Conservation (phyloP, 2,113 vertebrate species). For the Corydoras sp. region DNA sequence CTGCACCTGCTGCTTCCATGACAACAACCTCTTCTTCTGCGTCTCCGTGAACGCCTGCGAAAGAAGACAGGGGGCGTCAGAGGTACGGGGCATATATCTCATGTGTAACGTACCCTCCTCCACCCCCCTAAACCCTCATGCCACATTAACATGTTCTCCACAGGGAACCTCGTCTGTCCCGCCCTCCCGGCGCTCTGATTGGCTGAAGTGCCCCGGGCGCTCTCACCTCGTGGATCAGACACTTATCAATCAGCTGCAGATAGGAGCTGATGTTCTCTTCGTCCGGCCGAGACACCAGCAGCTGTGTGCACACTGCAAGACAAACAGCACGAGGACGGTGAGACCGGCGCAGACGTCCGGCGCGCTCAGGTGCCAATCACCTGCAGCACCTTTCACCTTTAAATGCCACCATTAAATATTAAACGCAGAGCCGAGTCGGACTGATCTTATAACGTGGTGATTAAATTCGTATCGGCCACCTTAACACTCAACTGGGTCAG, state of each 20-base stretch:
- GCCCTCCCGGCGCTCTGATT: too few relatives aligned
- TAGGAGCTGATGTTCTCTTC: conserved; percentile 98
- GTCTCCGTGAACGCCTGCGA: conserved; percentile 91
- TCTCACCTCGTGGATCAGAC: conserved; percentile 91
- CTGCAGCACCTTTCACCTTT: too few relatives aligned
- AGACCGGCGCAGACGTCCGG: too few relatives aligned
- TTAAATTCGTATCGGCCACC: too few relatives aligned
- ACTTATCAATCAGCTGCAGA: conserved; percentile 97
- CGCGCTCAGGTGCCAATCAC: too few relatives aligned
- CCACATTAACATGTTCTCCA: neutral
- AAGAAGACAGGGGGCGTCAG: neutral
- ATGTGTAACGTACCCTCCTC: neutral
- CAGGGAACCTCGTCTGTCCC: too few relatives aligned
- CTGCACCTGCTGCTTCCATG: conserved; percentile 99
- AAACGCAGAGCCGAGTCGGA: too few relatives aligned
- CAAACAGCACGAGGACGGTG: conserved; percentile 2
- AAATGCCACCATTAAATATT: too few relatives aligned
- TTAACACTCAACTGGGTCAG: too few relatives aligned
- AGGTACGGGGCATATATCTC: neutral
- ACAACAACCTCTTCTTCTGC: conserved; percentile 97
- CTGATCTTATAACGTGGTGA: too few relatives aligned
- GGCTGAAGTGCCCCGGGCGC: too few relatives aligned
- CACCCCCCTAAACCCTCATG: neutral
- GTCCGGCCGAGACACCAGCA: conserved; percentile 91
- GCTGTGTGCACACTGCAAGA: conserved; percentile 88